Base-by-base conservation (phyloP, 1,140 invertebrate genomes). In the Nymphalis io region DNA sequence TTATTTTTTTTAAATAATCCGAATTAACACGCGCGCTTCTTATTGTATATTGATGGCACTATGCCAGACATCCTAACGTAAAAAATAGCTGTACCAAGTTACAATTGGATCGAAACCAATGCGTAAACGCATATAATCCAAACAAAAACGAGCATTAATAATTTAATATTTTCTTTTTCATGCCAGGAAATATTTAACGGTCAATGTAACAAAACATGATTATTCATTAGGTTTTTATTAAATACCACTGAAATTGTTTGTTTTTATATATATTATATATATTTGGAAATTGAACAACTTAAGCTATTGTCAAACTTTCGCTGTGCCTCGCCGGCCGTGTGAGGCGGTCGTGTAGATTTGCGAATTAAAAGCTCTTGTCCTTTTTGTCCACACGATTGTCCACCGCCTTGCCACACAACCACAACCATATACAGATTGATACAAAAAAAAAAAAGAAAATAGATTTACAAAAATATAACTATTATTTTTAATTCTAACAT, bases 331-430 rank as follows among this genome's bases (percentile, higher is more conserved):
- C 73, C 46, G 0, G 12, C 15, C 15, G 46, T 20, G 46, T 18
- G 60, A 67, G 70, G 72, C 72, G 68, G 69, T 73, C 72, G 72
- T 75, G 78, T 66, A 76, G 83, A 83, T 82, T 82, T 82, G 77
- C 75, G 80, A 80, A 85, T 80, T 80, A 79, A 74, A 74, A 72
- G 61, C 73, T 75, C 74, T 76, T 78, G 73, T 80, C 60, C 63
- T 67, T 67, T 77, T 80, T 82, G 74, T 82, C 68, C 68, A 60
- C 74, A 77, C 51, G 76, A 78, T 80, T 82, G 76, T 68, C 76
- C 66, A 70, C 73, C 70, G 75, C 76, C 64, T 60, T 55, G 42
- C 59, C 62, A 72, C 74, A 72, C 72, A 51, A 51, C 48, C 67
- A 55, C 13, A 64, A 39, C 8, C 10, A 5, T 66, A 75, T 79